Evolutionary conservation across 2,888 invertebrate genomes (phyloP).

Genomic region (Melanargia galathea): DNA sequence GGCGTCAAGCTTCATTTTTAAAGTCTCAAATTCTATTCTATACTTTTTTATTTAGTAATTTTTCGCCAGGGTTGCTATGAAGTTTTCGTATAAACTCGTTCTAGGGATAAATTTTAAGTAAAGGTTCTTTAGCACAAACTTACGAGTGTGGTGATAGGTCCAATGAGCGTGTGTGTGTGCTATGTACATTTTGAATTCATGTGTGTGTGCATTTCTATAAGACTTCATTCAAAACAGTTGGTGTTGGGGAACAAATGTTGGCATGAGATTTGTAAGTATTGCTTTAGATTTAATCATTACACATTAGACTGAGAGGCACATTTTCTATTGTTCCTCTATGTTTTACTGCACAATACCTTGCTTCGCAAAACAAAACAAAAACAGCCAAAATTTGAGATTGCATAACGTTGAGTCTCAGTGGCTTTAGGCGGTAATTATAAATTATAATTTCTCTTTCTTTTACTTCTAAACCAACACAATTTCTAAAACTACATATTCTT

Average conservation of each 20-base stretch:
- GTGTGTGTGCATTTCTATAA: conserved; percentile 65
- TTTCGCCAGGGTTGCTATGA: no score
- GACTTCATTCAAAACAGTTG: conserved; percentile 67
- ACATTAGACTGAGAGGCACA: conserved; percentile 43
- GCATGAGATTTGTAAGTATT: conserved; percentile 70
- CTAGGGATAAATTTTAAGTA: conserved; percentile 16
- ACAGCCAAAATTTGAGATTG: conserved; percentile 34
- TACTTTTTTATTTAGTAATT: no score
- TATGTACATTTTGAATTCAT: conserved; percentile 47
- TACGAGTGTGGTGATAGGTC: conserved; percentile 58
- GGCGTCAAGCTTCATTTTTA: no score
- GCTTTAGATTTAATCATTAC: conserved; percentile 56
- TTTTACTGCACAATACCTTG: conserved; percentile 39
- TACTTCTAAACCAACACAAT: conserved; percentile 33
- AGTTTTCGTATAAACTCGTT: not conserved
- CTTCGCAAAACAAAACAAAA: conserved; percentile 27
- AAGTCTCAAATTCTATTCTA: no score
- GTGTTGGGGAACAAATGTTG: conserved; percentile 75
- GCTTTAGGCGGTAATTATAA: conserved; percentile 48
- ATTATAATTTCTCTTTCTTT: no score
- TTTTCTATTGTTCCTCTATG: conserved; percentile 39
- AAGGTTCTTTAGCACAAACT: conserved; percentile 68
- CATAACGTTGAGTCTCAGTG: conserved; percentile 46
- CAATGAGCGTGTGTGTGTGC: conserved; percentile 50
- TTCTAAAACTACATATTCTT: conserved; percentile 71